Percentiles rank a stretch among this genome's conserved stretches.
Conservation (phyloP, 2,113 vertebrate genomes). For the Apaloderma vittatum region DNA sequence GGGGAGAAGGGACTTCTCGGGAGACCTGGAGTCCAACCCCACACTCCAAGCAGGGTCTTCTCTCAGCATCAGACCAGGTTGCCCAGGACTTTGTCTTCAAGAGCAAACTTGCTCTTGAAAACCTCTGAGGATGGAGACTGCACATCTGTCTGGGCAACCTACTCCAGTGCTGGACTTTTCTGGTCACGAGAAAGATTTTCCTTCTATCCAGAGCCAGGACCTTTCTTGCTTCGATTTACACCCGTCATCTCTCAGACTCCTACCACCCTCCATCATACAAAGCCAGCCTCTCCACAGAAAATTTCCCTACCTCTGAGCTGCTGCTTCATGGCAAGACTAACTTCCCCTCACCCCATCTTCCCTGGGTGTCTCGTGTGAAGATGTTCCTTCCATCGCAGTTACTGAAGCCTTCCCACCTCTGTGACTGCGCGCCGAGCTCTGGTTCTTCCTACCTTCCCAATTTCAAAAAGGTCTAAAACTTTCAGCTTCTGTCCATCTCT, state of each 20-base stretch:
- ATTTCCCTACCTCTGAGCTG: background rate
- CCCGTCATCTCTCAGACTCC: background rate
- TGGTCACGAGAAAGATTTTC: background rate
- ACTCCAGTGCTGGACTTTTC: background rate
- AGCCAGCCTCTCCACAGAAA: background rate
- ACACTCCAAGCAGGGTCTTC: background rate
- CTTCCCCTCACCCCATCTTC: background rate
- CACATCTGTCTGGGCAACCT: background rate
- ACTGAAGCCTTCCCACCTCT: background rate
- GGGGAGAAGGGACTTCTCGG: background rate
- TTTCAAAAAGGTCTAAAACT: background rate
- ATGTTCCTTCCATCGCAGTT: background rate
- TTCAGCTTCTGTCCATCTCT: background rate
- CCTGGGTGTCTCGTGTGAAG: background rate
- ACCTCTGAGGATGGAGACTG: background rate
- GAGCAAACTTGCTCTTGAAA: background rate
- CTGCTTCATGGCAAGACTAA: background rate
- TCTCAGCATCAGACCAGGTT: background rate
- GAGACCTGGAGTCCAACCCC: background rate
- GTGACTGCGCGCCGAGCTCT: fast-evolving
- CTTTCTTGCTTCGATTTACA: background rate
- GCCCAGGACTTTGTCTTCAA: background rate
- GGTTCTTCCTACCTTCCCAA: fast-evolving
- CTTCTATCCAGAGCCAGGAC: background rate
- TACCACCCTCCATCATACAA: background rate